A percentile compares a stretch with the other conserved stretches of the same genome.
Evolutionary conservation across 1,140 invertebrate genomes (phyloP).

Genomic region (Procambarus virginalis): DNA sequence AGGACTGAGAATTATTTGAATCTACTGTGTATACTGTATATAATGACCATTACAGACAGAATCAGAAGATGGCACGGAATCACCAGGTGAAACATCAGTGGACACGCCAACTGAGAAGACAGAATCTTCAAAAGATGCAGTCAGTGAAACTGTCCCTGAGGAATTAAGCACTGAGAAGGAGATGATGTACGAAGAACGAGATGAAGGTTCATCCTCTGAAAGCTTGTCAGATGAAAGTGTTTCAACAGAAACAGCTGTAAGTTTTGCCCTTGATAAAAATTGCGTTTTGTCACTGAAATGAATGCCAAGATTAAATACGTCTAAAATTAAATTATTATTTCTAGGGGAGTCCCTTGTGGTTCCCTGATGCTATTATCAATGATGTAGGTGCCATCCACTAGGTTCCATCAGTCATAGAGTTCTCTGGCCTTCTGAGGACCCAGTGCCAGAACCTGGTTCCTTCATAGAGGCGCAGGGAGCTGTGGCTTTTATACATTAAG

Average conservation of each 20-base stretch:
- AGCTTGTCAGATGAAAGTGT: constrained; percentile 1
- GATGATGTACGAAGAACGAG: not conserved
- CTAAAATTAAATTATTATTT: too few species aligned
- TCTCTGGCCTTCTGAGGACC: too few species aligned
- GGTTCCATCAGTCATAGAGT: too few species aligned
- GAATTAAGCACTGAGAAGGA: not conserved
- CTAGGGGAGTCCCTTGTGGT: too few species aligned
- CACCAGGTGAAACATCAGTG: not conserved
- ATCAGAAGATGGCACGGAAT: not conserved
- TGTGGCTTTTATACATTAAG: too few species aligned
- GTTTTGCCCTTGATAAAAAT: not conserved
- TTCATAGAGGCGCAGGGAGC: too few species aligned
- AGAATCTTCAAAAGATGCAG: not conserved
- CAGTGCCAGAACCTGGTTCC: too few species aligned
- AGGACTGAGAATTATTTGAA: not conserved
- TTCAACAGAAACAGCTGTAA: constrained; percentile 16
- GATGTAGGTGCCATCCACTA: too few species aligned
- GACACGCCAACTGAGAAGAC: not conserved
- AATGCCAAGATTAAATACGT: too few species aligned
- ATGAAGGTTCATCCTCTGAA: not conserved
- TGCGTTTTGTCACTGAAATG: too few species aligned
- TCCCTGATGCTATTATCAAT: too few species aligned
- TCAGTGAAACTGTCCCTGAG: not conserved
- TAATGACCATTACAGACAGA: not conserved
- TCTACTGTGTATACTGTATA: not conserved